Percentiles rank a stretch among this genome's conserved stretches.
These are phyloP conservation scores for Prionailurus viverrinus DNA, from an alignment of 2,113 vertebrate genomes.

Conservation along the genomic window DNA sequence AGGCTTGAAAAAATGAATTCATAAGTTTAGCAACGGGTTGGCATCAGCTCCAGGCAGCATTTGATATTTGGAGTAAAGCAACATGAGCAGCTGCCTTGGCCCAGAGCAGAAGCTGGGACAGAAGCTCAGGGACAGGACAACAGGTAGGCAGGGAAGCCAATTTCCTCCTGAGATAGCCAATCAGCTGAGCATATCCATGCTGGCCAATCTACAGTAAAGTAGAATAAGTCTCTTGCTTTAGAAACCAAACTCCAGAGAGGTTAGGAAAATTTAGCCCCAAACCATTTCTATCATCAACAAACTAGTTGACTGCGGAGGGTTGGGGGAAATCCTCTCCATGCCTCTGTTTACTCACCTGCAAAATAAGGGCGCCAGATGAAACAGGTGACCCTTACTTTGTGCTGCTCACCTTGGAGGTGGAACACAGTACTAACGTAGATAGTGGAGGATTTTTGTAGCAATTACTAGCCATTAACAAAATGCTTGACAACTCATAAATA, in stretches of 20 bases:
- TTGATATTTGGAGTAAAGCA: slow-evolving; percentile 45
- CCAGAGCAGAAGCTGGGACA: background rate
- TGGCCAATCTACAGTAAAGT: background rate
- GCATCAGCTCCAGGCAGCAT: background rate
- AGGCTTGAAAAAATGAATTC: slow-evolving; percentile 19
- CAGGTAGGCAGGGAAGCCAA: background rate
- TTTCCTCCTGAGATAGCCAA: background rate
- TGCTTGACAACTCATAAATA: background rate
- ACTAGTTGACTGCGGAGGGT: background rate
- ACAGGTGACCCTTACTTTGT: background rate
- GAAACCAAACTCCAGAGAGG: slow-evolving; percentile 22
- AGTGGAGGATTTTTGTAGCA: background rate
- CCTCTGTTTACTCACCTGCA: background rate
- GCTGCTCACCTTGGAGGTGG: background rate
- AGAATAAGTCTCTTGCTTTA: background rate
- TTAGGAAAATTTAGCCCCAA: background rate
- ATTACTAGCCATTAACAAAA: slow-evolving; percentile 7
- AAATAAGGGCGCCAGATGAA: background rate
- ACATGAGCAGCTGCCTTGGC: slow-evolving; percentile 9
- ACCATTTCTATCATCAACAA: background rate
- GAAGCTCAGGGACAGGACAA: background rate
- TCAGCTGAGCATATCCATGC: background rate
- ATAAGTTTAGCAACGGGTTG: slow-evolving; percentile 26
- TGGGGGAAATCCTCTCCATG: background rate
- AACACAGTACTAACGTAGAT: background rate